phyloP scores from a whole-genome alignment of 2,113 vertebrate species.

The Leptobrachium leishanense region DNA sequence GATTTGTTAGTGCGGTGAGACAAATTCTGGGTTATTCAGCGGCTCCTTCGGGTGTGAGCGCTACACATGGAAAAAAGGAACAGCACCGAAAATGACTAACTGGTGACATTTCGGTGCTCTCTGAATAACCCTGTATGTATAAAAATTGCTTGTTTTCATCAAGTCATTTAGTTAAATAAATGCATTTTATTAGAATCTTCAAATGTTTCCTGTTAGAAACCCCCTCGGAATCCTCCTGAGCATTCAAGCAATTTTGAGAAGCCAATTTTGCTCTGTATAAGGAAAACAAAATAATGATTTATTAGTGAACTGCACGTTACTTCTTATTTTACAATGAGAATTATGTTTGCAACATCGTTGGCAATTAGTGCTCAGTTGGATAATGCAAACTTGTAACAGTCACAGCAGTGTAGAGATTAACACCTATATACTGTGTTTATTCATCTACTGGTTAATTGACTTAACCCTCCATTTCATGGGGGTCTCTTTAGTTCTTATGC shows the following conservation, averaged over 20 bases:
- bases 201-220: no score
- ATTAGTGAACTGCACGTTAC: conserved; percentile 36
- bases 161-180: no score
- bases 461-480: conserved; percentile 14
- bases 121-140: no score
- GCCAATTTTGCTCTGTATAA: conserved; percentile 32
- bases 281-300: conserved; percentile 44
- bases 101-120: no score
- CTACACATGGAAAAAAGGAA: no score
- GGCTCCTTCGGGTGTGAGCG: no score
- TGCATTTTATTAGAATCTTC: no score
- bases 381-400: conserved; percentile 46
- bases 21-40: no score
- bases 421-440: conserved; percentile 32
- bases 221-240: not conserved
- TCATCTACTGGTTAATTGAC: conserved; percentile 18
- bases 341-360: conserved; percentile 45
- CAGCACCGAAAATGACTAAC: no score
- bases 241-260: conserved; percentile 7
- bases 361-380: conserved; percentile 46
- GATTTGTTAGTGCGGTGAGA: no score
- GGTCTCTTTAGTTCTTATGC: not conserved
- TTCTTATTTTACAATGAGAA: conserved; percentile 49
- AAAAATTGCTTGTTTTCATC: no score
- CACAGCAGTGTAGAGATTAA: conserved; percentile 35